A percentile compares a stretch with the other conserved stretches of the same genome.
phyloP scores from a whole-genome alignment of 2,113 vertebrate species.

The Pagrus major region DNA sequence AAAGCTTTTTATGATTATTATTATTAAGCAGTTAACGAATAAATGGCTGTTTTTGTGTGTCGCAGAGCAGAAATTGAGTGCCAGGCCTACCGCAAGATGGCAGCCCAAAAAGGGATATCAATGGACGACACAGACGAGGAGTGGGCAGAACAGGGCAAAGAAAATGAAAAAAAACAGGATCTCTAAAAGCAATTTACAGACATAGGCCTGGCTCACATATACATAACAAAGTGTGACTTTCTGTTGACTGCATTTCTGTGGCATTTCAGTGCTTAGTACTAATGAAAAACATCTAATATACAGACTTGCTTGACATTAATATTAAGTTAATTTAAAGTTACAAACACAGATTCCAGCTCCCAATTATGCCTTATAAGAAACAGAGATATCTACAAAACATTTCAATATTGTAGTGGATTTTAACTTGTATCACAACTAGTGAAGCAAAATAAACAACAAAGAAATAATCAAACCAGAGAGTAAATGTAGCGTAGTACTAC shows the following conservation, averaged over 20 bases:
- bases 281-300: background rate
- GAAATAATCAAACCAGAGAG: background rate
- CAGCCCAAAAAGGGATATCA: constrained; percentile 72
- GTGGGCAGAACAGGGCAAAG: constrained; percentile 85
- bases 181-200: background rate
- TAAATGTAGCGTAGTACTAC: background rate
- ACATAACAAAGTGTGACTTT: background rate
- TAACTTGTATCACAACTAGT: background rate
- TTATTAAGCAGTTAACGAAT: background rate
- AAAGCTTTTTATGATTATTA: too few species aligned
- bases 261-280: background rate
- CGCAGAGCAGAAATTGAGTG: constrained; percentile 89
- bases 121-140: constrained; percentile 89
- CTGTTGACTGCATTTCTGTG: background rate
- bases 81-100: constrained; percentile 72
- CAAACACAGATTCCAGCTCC: background rate
- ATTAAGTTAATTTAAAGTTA: background rate
- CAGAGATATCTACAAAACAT: background rate
- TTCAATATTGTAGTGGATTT: background rate
- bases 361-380: background rate
- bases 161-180: constrained; percentile 66
- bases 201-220: background rate
- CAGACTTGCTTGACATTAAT: constrained; percentile 1
- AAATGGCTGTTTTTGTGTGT: constrained; percentile 21
- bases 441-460: background rate